Evolutionary conservation across 2,888 invertebrate species (phyloP).

Genomic region (Catocala fraxini): DNA sequence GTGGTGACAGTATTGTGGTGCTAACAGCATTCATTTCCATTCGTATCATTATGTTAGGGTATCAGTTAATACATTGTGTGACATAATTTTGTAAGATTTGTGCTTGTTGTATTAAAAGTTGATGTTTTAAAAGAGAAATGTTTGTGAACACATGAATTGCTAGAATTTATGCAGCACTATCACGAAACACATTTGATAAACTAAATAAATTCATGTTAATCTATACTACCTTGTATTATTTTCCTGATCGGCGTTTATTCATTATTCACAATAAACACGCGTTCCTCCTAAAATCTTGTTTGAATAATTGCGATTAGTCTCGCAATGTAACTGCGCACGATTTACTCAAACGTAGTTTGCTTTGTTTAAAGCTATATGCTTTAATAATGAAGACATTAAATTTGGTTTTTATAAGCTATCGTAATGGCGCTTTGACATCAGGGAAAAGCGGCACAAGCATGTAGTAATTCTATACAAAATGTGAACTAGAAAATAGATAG

Average conservation of each 20-base stretch:
- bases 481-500: too few species aligned
- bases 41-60: conserved; percentile 33
- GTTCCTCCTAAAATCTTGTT: conserved; percentile 16
- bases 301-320: conserved; percentile 41
- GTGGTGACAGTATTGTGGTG: conserved; percentile 58
- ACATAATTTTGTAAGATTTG: conserved; percentile 52
- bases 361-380: conserved; percentile 26
- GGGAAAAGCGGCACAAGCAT: too few species aligned
- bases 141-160: conserved; percentile 78
- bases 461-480: too few species aligned
- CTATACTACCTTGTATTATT: conserved; percentile 57
- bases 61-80: conserved; percentile 31
- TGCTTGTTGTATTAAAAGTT: conserved; percentile 68
- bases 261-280: conserved; percentile 17
- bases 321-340: conserved; percentile 34
- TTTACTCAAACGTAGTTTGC: conserved; percentile 19
- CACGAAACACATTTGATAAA: conserved; percentile 83
- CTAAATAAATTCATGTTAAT: conserved; percentile 86
- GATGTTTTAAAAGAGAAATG: conserved; percentile 62
- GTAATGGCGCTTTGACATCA: too few species aligned
- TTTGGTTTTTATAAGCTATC: too few species aligned
- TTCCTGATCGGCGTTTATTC: conserved; percentile 30
- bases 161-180: conserved; percentile 80
- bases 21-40: conserved; percentile 54
- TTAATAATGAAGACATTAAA: background rate